Base-by-base conservation (phyloP, 2,888 invertebrate genomes). In the Ethmia dodecea region DNA sequence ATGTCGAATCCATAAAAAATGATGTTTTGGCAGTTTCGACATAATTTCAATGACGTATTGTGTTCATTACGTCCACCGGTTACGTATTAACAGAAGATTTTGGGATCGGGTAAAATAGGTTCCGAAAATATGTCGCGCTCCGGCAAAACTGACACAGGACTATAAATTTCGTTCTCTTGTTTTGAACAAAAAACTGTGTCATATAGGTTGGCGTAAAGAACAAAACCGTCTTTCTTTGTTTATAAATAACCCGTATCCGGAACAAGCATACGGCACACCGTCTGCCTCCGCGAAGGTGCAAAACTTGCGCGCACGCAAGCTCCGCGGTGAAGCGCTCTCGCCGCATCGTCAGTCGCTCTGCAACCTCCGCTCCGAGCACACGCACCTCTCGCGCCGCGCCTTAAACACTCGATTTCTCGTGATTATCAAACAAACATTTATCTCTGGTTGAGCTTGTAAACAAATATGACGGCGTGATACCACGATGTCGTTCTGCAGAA, bases 401-500 rank as follows among this genome's bases (percentile, higher is more conserved):
- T 43, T 53, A 50, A n/a, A 40, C 56, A 41, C 52, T 45, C 63
- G 59, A 51, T 47, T 25, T 25, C 52, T 54, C 55, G 56, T 63
- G 66, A 59, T 49, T 40, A 40, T 31, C 39, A 50, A 47, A 52
- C 46, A 54, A 51, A 43, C 33, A 57, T 52, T 50, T 49, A 55
- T 43, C 45, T 27, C 31, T 25, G 16, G 36, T 43, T 49, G 43
- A 36, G 55, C 47, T 46, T 65, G 62, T 67, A 77, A 76, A 76
- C 73, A 80, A 81, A 71, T 71, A 83, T 83, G 83, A 64, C 54
- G 55, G 72, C 60, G 50, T 81, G 58, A 73, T 62, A 55, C 42
- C 46, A 28, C 56, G 37, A 90, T 92, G 89, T 92, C 93, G 61
- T 92, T 91, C 73, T 94, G 94, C 75, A 90, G 93, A 71, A 93